Percentiles rank a stretch among this genome's conserved stretches.
Evolutionary conservation across 2,888 invertebrate genomes (phyloP).

Genomic region (Gastracanthus pulcherrimus): DNA sequence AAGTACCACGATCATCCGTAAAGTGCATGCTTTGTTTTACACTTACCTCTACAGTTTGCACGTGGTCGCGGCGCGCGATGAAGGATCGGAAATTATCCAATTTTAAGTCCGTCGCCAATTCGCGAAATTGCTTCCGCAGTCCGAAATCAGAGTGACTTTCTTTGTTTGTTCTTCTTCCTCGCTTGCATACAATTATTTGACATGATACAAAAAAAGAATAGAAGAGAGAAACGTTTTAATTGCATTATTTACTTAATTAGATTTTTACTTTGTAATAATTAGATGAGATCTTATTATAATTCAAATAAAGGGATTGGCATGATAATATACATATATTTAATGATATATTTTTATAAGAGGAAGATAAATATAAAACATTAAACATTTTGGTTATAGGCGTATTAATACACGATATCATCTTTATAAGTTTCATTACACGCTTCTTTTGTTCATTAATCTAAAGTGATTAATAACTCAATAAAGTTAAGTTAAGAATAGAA

Average conservation of each 20-base stretch:
- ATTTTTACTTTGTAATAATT: too few relatives aligned
- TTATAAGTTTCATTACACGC: background rate
- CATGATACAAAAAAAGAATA: background rate
- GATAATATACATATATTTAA: too few relatives aligned
- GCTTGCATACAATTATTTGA: background rate
- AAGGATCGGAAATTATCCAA: conserved; percentile 36
- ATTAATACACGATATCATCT: background rate
- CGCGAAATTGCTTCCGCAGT: conserved; percentile 15
- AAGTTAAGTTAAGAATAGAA: conserved; percentile 1
- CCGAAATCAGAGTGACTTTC: background rate
- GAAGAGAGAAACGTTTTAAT: background rate
- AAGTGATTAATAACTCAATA: conserved; percentile 22
- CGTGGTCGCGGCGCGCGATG: background rate
- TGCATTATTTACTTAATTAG: too few relatives aligned
- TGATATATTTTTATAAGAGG: too few relatives aligned
- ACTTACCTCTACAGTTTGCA: background rate
- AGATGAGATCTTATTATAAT: too few relatives aligned
- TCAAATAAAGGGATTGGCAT: too few relatives aligned
- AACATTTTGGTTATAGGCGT: too few relatives aligned
- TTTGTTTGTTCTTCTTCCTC: background rate
- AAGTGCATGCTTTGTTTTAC: conserved; percentile 12
- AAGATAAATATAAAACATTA: too few relatives aligned
- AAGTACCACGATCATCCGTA: conserved; percentile 17
- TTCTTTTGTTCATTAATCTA: conserved; percentile 12
- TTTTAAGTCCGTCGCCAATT: conserved; percentile 38